Evolutionary conservation across 1,140 invertebrate genomes (phyloP).

Genomic region (Solenopsis invicta): DNA sequence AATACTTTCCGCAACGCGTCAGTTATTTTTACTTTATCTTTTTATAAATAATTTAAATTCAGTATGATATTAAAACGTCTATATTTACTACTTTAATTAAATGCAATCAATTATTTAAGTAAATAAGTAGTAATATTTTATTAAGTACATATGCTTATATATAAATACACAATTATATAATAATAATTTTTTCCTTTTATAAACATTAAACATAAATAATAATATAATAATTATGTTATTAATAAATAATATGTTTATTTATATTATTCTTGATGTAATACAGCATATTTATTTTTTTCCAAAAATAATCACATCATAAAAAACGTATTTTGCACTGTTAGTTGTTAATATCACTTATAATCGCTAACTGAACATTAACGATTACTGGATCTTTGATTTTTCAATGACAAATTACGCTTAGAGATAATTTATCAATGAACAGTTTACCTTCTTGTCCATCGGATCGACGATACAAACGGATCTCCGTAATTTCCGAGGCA

Average conservation of each 20-base stretch:
- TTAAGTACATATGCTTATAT: neutral
- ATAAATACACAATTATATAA: neutral
- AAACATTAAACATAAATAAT: neutral
- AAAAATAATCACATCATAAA: neutral
- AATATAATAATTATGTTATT: neutral
- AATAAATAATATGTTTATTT: neutral
- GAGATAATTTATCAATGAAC: constrained; percentile 4
- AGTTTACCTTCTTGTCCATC: constrained; percentile 35
- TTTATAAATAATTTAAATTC: neutral
- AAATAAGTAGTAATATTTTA: neutral
- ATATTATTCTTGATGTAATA: neutral
- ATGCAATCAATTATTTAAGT: neutral
- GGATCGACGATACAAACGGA: constrained; percentile 45
- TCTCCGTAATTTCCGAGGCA: constrained; percentile 52
- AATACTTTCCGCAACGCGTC: neutral
- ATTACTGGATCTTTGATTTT: neutral
- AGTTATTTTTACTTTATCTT: neutral
- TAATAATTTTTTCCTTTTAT: neutral
- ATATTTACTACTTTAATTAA: neutral
- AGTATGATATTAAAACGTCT: too few relatives aligned
- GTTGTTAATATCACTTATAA: neutral
- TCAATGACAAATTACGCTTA: constrained; percentile 1
- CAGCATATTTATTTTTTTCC: neutral
- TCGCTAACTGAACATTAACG: neutral
- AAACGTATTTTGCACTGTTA: neutral